Evolutionary conservation across 2,888 invertebrate genomes (phyloP).

Genomic region (Disparrhopalites patrizii): DNA sequence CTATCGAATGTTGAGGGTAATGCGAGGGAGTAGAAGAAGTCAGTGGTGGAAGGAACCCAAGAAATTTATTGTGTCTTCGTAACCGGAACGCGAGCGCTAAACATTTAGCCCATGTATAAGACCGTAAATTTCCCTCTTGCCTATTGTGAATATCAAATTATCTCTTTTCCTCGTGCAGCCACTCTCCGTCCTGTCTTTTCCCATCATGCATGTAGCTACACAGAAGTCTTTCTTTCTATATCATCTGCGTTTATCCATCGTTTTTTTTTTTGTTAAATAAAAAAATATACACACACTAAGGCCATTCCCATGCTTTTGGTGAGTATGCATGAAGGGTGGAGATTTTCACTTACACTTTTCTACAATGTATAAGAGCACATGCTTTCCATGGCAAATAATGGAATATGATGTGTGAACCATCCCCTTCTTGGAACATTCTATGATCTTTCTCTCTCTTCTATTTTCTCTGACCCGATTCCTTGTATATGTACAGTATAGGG

Average conservation of each 20-base stretch:
- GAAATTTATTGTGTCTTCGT: constrained; percentile 48
- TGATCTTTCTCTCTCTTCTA: too few species aligned
- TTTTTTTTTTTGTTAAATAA: neutral
- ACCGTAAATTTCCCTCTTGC: constrained; percentile 44
- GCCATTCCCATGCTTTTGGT: neutral
- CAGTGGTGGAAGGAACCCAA: constrained; percentile 2
- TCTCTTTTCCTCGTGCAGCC: constrained; percentile 36
- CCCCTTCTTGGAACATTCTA: too few species aligned
- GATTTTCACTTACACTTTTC: too few species aligned
- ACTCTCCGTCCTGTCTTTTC: constrained; percentile 25
- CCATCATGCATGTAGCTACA: constrained; percentile 23
- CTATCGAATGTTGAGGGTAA: too few species aligned
- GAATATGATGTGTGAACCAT: too few species aligned
- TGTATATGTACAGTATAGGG: too few species aligned
- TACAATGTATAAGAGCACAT: too few species aligned
- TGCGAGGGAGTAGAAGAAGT: too few species aligned
- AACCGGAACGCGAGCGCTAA: constrained; percentile 45
- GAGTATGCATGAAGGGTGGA: neutral
- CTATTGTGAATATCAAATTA: constrained; percentile 48
- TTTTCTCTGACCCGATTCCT: too few species aligned
- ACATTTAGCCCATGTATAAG: constrained; percentile 47
- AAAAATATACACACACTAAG: neutral
- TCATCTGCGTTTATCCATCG: neutral
- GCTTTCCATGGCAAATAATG: too few species aligned
- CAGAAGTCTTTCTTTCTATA: neutral